These are phyloP conservation scores for Sitta carolinensis DNA, from an alignment of 2,797 vertebrate genomes.

Conservation along the genomic window DNA sequence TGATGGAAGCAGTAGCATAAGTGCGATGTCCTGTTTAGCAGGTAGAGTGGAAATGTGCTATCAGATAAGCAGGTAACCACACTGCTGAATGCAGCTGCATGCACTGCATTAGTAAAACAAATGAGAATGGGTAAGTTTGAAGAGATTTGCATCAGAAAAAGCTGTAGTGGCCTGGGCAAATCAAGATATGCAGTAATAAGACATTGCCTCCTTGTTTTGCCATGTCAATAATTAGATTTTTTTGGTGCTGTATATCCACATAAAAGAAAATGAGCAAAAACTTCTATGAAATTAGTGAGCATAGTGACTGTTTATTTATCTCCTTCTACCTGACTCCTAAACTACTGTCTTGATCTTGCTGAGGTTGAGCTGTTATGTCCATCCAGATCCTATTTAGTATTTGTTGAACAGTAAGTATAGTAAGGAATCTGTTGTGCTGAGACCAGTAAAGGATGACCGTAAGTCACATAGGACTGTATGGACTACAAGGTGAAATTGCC, in stretches of 20 bases:
- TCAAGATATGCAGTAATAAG: not conserved
- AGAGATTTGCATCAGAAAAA: not conserved
- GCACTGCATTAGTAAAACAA: not conserved
- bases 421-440: not conserved
- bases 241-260: not conserved
- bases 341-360: not conserved
- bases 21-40: not conserved
- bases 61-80: not conserved
- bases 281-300: not conserved
- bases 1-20: not conserved
- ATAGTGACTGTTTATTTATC: not conserved
- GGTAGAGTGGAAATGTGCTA: not conserved
- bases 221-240: not conserved
- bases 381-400: not conserved
- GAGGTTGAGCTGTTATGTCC: not conserved
- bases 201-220: not conserved
- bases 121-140: not conserved
- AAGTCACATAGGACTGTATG: not conserved
- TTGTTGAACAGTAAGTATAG: not conserved
- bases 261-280: not conserved
- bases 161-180: not conserved
- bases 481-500: not conserved
- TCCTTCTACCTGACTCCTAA: not conserved
- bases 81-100: not conserved
- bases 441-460: not conserved